Conservation (phyloP, 1,140 invertebrate species). For the Agrypnia vestita region DNA sequence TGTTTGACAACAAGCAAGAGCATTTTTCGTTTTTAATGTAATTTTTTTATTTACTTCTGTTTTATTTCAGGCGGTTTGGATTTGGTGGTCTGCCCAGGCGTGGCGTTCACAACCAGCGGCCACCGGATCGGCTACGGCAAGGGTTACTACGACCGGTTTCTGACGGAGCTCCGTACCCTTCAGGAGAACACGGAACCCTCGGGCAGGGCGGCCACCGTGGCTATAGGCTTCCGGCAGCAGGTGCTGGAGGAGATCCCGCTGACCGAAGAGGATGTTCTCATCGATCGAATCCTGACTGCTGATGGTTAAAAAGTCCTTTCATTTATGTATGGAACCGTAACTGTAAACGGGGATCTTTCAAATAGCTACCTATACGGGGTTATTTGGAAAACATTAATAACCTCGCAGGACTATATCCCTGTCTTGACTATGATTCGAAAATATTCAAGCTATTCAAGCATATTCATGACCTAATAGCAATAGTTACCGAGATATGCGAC, state of each 20-base stretch:
- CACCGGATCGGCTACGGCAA: constrained; percentile 91
- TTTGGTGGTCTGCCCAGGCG: constrained; percentile 89
- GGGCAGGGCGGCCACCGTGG: constrained; percentile 74
- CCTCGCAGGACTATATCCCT: too few relatives aligned
- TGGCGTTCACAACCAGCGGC: constrained; percentile 86
- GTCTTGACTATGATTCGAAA: too few relatives aligned
- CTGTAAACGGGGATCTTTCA: too few relatives aligned
- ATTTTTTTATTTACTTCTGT: neutral
- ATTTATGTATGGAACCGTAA: too few relatives aligned
- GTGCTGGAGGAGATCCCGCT: constrained; percentile 83
- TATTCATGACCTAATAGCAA: too few relatives aligned
- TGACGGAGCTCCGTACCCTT: constrained; percentile 64
- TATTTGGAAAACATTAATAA: too few relatives aligned
- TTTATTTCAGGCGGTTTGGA: constrained; percentile 81
- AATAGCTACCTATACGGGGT: too few relatives aligned
- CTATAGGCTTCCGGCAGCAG: constrained; percentile 88
- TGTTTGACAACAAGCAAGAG: too few relatives aligned
- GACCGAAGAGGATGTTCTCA: constrained; percentile 78
- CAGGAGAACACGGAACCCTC: constrained; percentile 71
- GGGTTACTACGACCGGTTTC: constrained; percentile 91
- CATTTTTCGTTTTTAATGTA: neutral
- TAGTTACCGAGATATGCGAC: too few relatives aligned
- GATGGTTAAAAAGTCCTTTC: neutral
- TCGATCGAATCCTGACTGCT: constrained; percentile 77
- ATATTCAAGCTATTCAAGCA: too few relatives aligned